Percentiles rank a stretch among this genome's conserved stretches.
These are phyloP conservation scores for Chionoecetes opilio DNA, from an alignment of 1,140 invertebrate genomes.

Conservation along the genomic window DNA sequence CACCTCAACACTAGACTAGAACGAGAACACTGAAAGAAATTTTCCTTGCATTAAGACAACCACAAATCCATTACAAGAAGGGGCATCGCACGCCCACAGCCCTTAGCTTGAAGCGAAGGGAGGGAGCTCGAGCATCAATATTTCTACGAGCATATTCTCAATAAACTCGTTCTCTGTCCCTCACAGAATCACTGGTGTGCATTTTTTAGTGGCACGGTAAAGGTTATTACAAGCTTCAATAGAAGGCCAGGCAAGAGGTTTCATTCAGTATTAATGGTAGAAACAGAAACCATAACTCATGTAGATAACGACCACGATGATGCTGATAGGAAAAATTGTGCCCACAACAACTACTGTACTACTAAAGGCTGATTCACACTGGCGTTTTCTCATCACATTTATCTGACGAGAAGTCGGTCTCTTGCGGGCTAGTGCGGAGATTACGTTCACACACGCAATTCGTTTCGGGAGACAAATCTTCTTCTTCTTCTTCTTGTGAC, in stretches of 20 bases:
- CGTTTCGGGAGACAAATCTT: too few relatives aligned
- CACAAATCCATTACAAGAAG: background rate
- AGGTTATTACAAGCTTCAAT: background rate
- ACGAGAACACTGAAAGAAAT: background rate
- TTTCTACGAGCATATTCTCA: background rate
- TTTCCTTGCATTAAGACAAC: background rate
- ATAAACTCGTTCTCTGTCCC: background rate
- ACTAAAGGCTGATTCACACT: too few relatives aligned
- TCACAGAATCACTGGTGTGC: background rate
- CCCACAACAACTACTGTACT: background rate
- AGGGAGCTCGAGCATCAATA: background rate
- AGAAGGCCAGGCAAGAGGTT: background rate
- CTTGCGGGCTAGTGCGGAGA: too few relatives aligned
- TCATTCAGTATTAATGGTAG: background rate
- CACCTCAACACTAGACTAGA: background rate
- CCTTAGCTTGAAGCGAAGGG: background rate
- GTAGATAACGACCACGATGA: background rate
- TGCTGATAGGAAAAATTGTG: background rate
- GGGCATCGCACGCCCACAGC: background rate
- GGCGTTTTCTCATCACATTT: too few relatives aligned
- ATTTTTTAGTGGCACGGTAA: background rate
- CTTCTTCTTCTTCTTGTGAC: too few relatives aligned
- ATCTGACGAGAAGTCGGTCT: too few relatives aligned
- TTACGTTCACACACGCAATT: too few relatives aligned
- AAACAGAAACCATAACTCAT: background rate